Evolutionary conservation across 2,797 vertebrate species (phyloP).

Genomic region (Platyrinchus mystaceus): DNA sequence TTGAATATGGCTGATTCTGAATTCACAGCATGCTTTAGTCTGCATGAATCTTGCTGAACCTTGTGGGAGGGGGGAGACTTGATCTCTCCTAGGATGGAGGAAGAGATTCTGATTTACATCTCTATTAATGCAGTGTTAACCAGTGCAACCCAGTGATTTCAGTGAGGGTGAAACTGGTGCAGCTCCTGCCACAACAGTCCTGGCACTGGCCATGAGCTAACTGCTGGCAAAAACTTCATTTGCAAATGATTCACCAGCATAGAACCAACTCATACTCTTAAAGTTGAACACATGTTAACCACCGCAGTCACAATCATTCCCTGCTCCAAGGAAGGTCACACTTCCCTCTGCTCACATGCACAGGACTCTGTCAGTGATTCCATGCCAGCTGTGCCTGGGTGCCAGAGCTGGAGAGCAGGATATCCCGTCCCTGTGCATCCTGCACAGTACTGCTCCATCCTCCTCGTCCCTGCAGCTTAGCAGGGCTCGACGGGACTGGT

Average conservation of each 20-base stretch:
- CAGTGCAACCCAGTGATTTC: not conserved
- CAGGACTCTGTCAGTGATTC: not conserved
- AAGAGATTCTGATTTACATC: not conserved
- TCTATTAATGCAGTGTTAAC: not conserved
- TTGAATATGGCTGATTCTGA: not conserved
- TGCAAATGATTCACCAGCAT: not conserved
- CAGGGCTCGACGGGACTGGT: not conserved
- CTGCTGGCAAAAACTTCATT: not conserved
- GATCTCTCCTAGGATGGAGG: not conserved
- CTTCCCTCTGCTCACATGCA: not conserved
- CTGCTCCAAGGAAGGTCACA: not conserved
- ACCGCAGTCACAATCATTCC: not conserved
- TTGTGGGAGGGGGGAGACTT: not conserved
- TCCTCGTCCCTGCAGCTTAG: not conserved
- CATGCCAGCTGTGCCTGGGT: fast-evolving
- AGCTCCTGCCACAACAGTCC: not conserved
- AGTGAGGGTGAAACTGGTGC: not conserved
- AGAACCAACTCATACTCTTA: not conserved
- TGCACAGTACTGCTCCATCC: not conserved
- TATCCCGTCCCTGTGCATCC: not conserved
- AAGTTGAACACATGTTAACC: not conserved
- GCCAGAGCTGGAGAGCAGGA: not conserved
- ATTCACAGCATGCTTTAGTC: not conserved
- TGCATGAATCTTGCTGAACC: not conserved
- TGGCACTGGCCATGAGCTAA: not conserved